Conservation (phyloP, 1,140 invertebrate genomes). For the Nephotettix cincticeps region DNA sequence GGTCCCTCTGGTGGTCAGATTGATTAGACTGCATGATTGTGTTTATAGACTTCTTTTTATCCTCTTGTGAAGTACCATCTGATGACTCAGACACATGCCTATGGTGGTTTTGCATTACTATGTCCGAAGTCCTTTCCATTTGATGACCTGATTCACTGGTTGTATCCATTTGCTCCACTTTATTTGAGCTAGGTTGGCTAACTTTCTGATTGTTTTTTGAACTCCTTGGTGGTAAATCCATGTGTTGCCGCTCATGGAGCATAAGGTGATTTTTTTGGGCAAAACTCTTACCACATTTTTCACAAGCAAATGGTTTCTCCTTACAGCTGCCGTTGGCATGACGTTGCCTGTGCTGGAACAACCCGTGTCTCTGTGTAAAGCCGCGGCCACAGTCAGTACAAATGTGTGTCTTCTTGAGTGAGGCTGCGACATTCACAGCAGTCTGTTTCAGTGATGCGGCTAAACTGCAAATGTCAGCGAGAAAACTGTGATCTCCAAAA, state of each 20-base stretch:
- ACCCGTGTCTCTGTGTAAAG: constrained; percentile 78
- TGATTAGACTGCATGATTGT: no score
- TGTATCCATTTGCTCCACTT: no score
- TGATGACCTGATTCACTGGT: no score
- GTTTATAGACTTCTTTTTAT: no score
- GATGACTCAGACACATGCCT: no score
- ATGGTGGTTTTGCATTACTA: neutral
- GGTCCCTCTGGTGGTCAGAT: no score
- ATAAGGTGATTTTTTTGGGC: constrained; percentile 82
- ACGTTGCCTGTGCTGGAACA: constrained; percentile 70
- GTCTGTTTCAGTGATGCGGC: constrained; percentile 65
- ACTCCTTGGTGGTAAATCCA: constrained; percentile 57
- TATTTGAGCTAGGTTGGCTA: no score
- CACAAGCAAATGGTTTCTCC: constrained; percentile 75
- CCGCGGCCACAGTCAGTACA: constrained; percentile 81
- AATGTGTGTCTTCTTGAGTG: constrained; percentile 68
- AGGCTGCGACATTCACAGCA: constrained; percentile 38
- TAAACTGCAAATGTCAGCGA: constrained; percentile 80
- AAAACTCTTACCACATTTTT: constrained; percentile 83
- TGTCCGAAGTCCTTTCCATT: no score
- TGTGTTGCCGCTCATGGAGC: constrained; percentile 77
- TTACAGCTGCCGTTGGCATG: constrained; percentile 79
- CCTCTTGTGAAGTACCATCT: no score
- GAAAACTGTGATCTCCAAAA: constrained; percentile 77
- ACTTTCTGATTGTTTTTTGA: no score